Percentiles rank a stretch among this genome's conserved stretches.
phyloP scores from a whole-genome alignment of 2,797 vertebrate species.

The Hippoglossus hippoglossus region DNA sequence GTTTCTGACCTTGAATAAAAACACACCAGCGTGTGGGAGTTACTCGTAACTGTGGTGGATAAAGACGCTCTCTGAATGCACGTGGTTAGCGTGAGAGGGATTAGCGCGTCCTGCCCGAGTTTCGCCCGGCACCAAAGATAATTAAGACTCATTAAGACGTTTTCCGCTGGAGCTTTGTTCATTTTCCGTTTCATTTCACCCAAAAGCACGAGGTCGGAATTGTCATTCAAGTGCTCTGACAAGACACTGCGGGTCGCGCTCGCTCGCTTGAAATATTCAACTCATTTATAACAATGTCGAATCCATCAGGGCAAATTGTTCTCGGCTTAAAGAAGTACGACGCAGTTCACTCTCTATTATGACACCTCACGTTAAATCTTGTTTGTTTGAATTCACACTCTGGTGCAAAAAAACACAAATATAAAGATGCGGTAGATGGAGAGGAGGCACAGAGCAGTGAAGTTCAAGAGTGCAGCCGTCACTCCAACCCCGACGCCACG shows the following conservation, averaged over 20 bases:
- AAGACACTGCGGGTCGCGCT: not conserved
- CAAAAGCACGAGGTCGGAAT: constrained; percentile 22
- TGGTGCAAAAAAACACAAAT: not conserved
- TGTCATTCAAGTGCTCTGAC: constrained; percentile 39
- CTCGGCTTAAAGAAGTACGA: not conserved
- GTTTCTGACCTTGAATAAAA: not conserved
- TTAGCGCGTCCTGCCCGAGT: constrained; percentile 28
- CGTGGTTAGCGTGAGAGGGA: constrained; percentile 14
- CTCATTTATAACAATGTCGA: constrained; percentile 25
- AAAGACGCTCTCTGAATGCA: constrained; percentile 5
- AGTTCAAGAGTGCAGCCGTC: constrained; percentile 50
- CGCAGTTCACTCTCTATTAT: no score
- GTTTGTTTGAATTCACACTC: no score
- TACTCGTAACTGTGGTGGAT: not conserved
- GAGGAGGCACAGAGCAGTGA: not conserved
- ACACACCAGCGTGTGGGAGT: not conserved
- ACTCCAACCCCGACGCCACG: not conserved
- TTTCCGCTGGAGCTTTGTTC: constrained; percentile 50
- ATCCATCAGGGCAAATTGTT: not conserved
- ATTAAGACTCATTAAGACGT: constrained; percentile 59
- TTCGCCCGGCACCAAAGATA: constrained; percentile 34
- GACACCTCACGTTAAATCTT: no score
- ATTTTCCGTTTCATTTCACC: constrained; percentile 62
- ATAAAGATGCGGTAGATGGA: not conserved
- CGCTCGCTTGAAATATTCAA: constrained; percentile 14